Evolutionary conservation across 2,113 vertebrate genomes (phyloP), one percentile per base, ranked within the genome.

Genomic region (Anolis carolinensis): DNA sequence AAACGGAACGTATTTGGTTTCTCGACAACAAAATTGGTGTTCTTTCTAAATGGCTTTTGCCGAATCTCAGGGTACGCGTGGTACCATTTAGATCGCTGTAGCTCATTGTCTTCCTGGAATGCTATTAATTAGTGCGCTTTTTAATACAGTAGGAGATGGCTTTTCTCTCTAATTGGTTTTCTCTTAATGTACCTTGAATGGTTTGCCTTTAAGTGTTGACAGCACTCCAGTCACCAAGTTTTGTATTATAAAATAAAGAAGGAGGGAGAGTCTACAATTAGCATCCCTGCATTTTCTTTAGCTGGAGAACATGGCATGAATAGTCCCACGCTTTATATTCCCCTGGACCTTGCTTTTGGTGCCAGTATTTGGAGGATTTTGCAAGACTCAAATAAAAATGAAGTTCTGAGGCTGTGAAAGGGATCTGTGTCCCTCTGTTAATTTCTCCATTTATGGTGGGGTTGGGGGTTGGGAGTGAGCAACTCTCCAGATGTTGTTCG

Each of bases 51-150:
- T 94, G 89, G 91, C 87, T 92, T 94, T 91, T 80, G 75, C 70
- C 87, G 59, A 89, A 91, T 52, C 73, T 90, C 71, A 88, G 76
- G 89, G 81, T 88, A 89, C 65, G 79, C 89, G 93, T 92, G 32
- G 90, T 94, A 32, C 83, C 88, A n/a, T 88, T 94, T 50, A 1
- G 93, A 72, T 92, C 91, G 85, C 93, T 93, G 85, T 90, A 91
- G 86, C 90, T 92, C 71, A 81, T 91, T 93, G 62, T 85, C 50
- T 89, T 89, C 87, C 82, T 89, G 85, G 89, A 92, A 91, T 92
- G n/a, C 88, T 86, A 78, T 90, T 96, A 94, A 95, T 95, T 95
- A 91, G 93, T 90, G 92, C 94, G 90, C 93, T 91, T 93, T 95
- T 92, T 94, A 94, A 94, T 91, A 92, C 89, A 94, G 9, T 72